These are phyloP conservation scores for Octomys mimax DNA, from an alignment of 2,797 vertebrate genomes.

Conservation along the genomic window DNA sequence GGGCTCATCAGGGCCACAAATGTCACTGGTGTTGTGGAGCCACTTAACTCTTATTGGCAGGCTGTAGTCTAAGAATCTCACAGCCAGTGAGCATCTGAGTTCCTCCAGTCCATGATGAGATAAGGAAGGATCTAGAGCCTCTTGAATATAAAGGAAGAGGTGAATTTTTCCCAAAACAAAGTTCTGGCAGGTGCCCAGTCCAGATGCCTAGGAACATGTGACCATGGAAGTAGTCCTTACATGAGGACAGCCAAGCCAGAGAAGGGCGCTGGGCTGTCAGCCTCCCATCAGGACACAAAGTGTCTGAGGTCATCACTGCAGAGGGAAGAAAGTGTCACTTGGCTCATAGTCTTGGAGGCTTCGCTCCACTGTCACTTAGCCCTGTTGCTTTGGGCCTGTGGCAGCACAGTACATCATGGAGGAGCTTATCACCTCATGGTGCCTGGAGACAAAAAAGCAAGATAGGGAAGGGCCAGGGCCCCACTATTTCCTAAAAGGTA, in stretches of 20 bases:
- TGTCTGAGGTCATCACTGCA: neutral
- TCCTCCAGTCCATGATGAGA: constrained; percentile 4
- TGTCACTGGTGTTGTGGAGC: neutral
- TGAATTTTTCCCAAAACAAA: neutral
- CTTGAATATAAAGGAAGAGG: neutral
- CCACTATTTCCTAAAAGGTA: neutral
- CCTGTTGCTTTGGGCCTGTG: neutral
- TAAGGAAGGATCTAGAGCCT: no score
- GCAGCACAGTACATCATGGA: neutral
- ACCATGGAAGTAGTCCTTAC: neutral
- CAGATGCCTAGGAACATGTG: neutral
- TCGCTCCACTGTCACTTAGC: neutral
- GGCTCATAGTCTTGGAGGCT: neutral
- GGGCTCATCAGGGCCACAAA: neutral
- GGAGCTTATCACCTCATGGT: neutral
- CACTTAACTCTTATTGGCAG: neutral
- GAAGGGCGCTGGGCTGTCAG: neutral
- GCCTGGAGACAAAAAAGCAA: neutral
- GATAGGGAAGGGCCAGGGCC: neutral
- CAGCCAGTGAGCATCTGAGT: neutral
- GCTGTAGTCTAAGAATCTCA: neutral
- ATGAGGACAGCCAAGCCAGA: neutral
- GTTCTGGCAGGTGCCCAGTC: neutral
- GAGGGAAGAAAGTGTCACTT: neutral
- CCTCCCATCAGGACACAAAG: neutral